phyloP scores from a whole-genome alignment of 2,113 vertebrate genomes.

The Cheirogaleus medius region DNA sequence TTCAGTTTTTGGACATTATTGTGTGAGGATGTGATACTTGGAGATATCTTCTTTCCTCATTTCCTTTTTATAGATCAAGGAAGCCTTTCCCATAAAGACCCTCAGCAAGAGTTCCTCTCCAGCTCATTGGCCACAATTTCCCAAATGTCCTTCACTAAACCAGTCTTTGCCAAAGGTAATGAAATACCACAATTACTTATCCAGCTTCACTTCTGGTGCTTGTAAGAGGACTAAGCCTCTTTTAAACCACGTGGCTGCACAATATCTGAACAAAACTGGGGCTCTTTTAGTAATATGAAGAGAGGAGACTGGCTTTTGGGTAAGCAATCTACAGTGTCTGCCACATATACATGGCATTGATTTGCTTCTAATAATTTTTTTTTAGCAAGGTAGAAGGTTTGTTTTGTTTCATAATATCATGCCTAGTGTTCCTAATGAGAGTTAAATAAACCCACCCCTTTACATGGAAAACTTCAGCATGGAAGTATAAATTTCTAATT shows the following conservation, averaged over 20 bases:
- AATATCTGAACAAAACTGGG: not conserved
- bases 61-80: not conserved
- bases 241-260: not conserved
- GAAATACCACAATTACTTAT: not conserved
- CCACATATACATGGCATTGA: not conserved
- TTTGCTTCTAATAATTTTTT: not conserved
- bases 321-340: not conserved
- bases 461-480: not conserved
- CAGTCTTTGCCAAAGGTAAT: not conserved
- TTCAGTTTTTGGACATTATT: no score
- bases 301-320: not conserved
- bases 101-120: not conserved
- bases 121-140: not conserved
- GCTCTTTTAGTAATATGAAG: not conserved
- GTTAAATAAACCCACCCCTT: not conserved
- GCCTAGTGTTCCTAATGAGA: not conserved
- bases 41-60: not conserved
- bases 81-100: not conserved
- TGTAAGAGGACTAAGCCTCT: not conserved
- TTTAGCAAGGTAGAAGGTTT: not conserved
- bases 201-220: not conserved
- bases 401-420: not conserved
- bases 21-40: no score
- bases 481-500: not conserved
- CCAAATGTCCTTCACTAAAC: constrained; percentile 13